Conservation (phyloP, 2,797 vertebrate species). For the Rhodeus uyekii region DNA sequence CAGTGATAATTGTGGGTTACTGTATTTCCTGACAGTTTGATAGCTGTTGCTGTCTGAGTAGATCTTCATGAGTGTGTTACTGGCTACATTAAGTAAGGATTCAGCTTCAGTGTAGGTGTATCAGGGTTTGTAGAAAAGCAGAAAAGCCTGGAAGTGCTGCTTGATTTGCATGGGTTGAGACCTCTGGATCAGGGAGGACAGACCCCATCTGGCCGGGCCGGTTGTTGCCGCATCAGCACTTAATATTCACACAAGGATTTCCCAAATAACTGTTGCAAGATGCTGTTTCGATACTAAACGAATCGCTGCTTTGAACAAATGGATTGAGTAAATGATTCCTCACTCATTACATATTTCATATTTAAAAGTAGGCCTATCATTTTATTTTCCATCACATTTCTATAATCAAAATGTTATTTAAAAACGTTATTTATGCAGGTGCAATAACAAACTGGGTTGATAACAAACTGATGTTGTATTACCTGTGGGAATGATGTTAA, state of each 20-base stretch:
- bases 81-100: not conserved
- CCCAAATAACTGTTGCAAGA: not conserved
- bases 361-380: too few species aligned
- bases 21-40: constrained; percentile 1
- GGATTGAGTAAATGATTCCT: too few species aligned
- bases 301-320: too few species aligned
- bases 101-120: not conserved
- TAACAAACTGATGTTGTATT: not conserved
- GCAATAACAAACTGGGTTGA: too few species aligned
- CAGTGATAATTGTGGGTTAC: not conserved
- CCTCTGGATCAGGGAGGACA: not conserved
- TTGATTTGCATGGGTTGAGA: constrained; percentile 15
- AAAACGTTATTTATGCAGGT: too few species aligned
- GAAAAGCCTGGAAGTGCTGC: not conserved
- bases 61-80: constrained; percentile 11
- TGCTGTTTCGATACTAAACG: too few species aligned
- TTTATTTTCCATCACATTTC: too few species aligned
- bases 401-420: too few species aligned
- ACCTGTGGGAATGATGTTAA: not conserved
- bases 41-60: not conserved
- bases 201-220: constrained; percentile 23
- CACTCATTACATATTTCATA: too few species aligned
- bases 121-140: not conserved
- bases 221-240: constrained; percentile 37
- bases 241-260: constrained; percentile 24